Evolutionary conservation across 1,140 invertebrate genomes (phyloP).

Genomic region (Hyles euphorbiae): DNA sequence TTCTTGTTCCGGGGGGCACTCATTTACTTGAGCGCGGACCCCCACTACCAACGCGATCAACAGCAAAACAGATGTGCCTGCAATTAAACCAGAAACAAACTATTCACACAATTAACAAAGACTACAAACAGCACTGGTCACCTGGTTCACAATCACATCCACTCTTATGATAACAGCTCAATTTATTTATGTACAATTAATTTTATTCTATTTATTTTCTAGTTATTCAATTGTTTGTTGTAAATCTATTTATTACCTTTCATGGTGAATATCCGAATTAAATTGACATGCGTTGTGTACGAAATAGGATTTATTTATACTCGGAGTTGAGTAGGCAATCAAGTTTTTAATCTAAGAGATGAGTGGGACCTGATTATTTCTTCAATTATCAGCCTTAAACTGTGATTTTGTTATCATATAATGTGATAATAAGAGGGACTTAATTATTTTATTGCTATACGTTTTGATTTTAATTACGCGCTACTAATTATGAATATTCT

Average conservation of each 20-base stretch:
- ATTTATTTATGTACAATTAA: too few relatives aligned
- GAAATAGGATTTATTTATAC: conserved; percentile 11
- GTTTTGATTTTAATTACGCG: conserved; percentile 5
- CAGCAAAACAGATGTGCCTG: conserved; percentile 17
- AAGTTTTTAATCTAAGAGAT: conserved; percentile 12
- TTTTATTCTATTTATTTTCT: too few relatives aligned
- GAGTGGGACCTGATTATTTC: conserved; percentile 10
- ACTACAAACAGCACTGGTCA: not conserved
- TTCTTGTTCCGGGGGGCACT: conserved; percentile 45
- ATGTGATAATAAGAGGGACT: conserved; percentile 2
- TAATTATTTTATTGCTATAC: conserved; percentile 8
- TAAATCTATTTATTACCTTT: conserved; percentile 7
- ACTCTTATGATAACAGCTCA: not conserved
- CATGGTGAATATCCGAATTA: conserved; percentile 2
- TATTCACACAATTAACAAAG: not conserved
- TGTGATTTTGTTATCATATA: conserved; percentile 13
- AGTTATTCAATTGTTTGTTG: not conserved
- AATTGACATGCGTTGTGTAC: conserved; percentile 1
- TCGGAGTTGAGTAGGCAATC: conserved; percentile 5
- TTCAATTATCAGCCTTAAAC: conserved; percentile 10
- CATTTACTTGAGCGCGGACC: conserved; percentile 5
- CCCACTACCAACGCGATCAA: conserved; percentile 20
- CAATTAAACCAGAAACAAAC: conserved; percentile 17
- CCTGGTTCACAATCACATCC: not conserved
- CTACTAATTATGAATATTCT: not conserved